Base-by-base conservation (phyloP, 2,888 invertebrate genomes). In the Nemapogon koenigi region DNA sequence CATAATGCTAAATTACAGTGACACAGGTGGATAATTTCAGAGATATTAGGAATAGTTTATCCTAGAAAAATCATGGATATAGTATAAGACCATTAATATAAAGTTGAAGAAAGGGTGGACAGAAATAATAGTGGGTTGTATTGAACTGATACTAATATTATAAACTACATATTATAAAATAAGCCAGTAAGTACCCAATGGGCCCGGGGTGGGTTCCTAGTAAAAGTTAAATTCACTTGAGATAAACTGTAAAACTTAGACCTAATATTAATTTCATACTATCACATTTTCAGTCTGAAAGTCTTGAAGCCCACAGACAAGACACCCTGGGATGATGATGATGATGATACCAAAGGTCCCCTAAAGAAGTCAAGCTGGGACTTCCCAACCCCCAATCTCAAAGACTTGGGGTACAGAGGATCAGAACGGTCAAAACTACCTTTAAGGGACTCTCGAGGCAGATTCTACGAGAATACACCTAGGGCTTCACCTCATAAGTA, bases 341-440 rank as follows among this genome's bases (percentile, higher is more conserved):
- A 89, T 43, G 92, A 91, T 45, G 92, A 92, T 46, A 76, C 81
- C 3, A 82, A 81, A 25, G 70, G 71, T 3, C 81, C 83, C 2
- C 59, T 81, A 0, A 84, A 83, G 40, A 87, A 85, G 49, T 95
- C 95, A 1, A 86, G 88, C 37, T 97, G 97, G 97, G 97, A 97
- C 67, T 87, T 91, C 57, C 94, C 95, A 0, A 96, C 96, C 0
- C 97, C 96, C 0, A 81, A 83, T 48, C 73, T 83, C 1, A 60
- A 56, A 41, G 52, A 26, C 67, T 68, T 38, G 50, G 83, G 57
- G 19, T 42, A 48, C 4, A 49, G 55, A 6, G 36, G 45, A 40
- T 47, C 67, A 48, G 72, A 83, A 48, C 50, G 83, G 54, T 62
- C 72, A 40, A 53, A 57, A 0, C 51, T 52, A 36, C 63, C 71